These are phyloP conservation scores for Globodera rostochiensis DNA, from an alignment of 1,140 invertebrate genomes.

Conservation along the genomic window DNA sequence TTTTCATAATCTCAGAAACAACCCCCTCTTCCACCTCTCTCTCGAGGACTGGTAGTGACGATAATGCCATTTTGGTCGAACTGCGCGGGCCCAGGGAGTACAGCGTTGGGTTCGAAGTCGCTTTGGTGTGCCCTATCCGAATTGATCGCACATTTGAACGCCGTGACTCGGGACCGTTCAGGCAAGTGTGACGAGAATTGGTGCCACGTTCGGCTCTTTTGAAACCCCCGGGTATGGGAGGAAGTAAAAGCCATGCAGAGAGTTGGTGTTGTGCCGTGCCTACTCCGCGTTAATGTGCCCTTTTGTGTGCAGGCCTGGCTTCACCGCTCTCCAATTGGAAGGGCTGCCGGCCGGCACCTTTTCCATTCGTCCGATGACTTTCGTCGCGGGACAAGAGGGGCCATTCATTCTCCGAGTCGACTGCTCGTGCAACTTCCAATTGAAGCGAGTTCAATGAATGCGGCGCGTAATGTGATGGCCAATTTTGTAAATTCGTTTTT, in stretches of 20 bases:
- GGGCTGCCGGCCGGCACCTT: slow-evolving; percentile 81
- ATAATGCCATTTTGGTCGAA: slow-evolving; percentile 79
- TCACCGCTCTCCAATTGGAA: slow-evolving; percentile 80
- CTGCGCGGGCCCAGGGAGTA: slow-evolving; percentile 84
- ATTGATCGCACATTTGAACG: slow-evolving; percentile 75
- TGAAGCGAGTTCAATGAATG: slow-evolving; percentile 49
- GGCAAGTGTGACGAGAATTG: slow-evolving; percentile 68
- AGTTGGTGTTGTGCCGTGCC: slow-evolving; percentile 4
- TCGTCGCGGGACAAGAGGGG: slow-evolving; percentile 81
- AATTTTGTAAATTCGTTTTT: too few relatives aligned
- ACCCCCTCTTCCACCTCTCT: slow-evolving; percentile 79
- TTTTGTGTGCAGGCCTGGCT: slow-evolving; percentile 78
- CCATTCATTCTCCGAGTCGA: slow-evolving; percentile 85
- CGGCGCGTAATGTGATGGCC: too few relatives aligned
- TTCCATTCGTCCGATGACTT: slow-evolving; percentile 83
- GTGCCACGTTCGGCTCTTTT: too few relatives aligned
- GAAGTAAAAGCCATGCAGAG: slow-evolving; percentile 15
- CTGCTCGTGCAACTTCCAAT: slow-evolving; percentile 67
- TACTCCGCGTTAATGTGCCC: neutral
- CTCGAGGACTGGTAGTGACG: slow-evolving; percentile 70
- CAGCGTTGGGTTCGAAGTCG: slow-evolving; percentile 82
- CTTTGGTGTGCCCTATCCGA: slow-evolving; percentile 76
- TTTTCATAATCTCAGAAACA: slow-evolving; percentile 70
- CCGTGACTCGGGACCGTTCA: slow-evolving; percentile 79
- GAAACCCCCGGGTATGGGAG: too few relatives aligned